Percentiles rank a stretch among this genome's conserved stretches.
phyloP scores from a whole-genome alignment of 2,888 invertebrate species.

The Tuta absoluta region DNA sequence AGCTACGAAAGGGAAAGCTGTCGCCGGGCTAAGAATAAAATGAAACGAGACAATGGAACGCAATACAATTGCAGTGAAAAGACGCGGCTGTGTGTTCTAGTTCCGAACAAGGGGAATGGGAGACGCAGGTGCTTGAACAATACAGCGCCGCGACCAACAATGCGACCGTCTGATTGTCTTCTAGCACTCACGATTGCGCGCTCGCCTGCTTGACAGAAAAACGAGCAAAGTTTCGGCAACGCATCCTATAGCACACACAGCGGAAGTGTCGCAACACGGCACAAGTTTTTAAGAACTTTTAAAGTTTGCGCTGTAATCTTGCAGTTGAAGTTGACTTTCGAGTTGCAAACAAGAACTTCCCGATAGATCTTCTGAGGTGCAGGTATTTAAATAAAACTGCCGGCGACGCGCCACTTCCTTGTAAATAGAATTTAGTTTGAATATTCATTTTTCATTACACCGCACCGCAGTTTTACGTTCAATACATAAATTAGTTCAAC shows the following conservation, averaged over 20 bases:
- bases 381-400: constrained; percentile 4
- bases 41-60: constrained; percentile 70
- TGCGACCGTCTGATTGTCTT: constrained; percentile 47
- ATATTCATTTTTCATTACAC: constrained; percentile 8
- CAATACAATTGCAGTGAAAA: constrained; percentile 77
- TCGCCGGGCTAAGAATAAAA: constrained; percentile 59
- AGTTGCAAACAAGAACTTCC: constrained; percentile 4
- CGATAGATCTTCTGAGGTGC: background rate
- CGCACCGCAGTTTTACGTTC: background rate
- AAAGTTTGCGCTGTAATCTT: constrained; percentile 13
- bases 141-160: constrained; percentile 53
- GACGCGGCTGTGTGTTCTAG: constrained; percentile 70
- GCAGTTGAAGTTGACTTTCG: constrained; percentile 6
- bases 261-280: background rate
- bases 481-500: background rate
- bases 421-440: background rate
- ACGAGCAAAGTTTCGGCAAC: constrained; percentile 32
- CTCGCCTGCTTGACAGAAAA: constrained; percentile 45
- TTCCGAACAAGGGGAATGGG: constrained; percentile 70
- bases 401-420: background rate
- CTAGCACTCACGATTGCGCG: constrained; percentile 47
- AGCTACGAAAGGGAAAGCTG: constrained; percentile 58
- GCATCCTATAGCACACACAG: constrained; percentile 21
- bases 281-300: constrained; percentile 1
- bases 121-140: constrained; percentile 68